These are phyloP conservation scores for Drosophila murphyi DNA, from an alignment of 1,140 invertebrate species.

Conservation along the genomic window DNA sequence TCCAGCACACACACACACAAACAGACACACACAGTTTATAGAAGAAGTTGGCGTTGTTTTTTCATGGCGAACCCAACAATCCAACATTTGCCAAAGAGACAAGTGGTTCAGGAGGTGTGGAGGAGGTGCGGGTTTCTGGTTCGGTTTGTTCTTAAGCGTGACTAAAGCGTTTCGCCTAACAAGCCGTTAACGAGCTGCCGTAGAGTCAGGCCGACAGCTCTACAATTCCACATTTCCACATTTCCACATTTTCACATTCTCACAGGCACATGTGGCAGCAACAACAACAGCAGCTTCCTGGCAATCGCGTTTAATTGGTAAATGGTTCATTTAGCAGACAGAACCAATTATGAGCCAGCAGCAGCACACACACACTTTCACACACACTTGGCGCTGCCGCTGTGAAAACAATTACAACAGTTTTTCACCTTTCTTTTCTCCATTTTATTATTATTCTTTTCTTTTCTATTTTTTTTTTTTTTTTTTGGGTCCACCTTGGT, in stretches of 20 bases:
- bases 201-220: constrained; percentile 3
- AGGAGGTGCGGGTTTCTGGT: constrained; percentile 5
- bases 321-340: constrained; percentile 83
- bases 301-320: constrained; percentile 79
- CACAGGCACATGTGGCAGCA: constrained; percentile 28
- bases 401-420: constrained; percentile 78
- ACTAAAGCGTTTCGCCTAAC: constrained; percentile 69
- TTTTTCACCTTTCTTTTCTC: constrained; percentile 54
- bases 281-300: constrained; percentile 33
- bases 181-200: constrained; percentile 59
- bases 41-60: constrained; percentile 44
- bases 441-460: constrained; percentile 11
- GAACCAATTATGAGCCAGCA: constrained; percentile 69
- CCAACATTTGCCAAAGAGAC: constrained; percentile 4
- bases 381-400: constrained; percentile 30
- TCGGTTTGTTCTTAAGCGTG: constrained; percentile 56
- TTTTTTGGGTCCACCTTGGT: constrained; percentile 3
- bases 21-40: constrained; percentile 49
- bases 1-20: constrained; percentile 22
- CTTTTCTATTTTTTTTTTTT: constrained; percentile 41
- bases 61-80: constrained; percentile 17
- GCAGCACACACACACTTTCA: constrained; percentile 30
- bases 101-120: not conserved
- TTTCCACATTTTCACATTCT: not conserved
- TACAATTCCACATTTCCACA: not conserved